Base-by-base conservation (phyloP, 2,888 invertebrate species). In the Drosophila engyochracea region DNA sequence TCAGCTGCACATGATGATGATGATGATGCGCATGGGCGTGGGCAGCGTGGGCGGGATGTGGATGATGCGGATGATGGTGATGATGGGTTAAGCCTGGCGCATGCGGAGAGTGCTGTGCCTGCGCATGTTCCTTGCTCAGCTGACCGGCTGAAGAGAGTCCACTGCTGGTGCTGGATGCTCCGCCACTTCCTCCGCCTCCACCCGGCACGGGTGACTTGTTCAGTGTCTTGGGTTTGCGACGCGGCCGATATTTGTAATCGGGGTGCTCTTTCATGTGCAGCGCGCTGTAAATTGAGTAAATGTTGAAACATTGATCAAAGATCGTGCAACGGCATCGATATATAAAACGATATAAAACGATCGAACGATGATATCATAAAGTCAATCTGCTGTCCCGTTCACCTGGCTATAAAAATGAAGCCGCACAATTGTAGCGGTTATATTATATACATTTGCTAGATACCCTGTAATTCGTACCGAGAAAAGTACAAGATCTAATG, bases 211-310 rank as follows among this genome's bases (percentile, higher is more conserved):
- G 93, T 0, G 94, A 93, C 88, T 97, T 97, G 78, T 97, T 95
- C 19, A 97, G 94, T 0, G 97, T 96, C 93, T 97, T 97, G 6
- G 97, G 97, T 93, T 98, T 97, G 90, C 97, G 94, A 64, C 97
- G 95, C 16, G 97, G 97, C 53, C 97, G 95, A 94, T 97, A 98
- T 94, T 98, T 98, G 95, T 98, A 98, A 94, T 98, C 97, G 9
- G 97, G 98, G 91, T 97, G 97, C 92, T 98, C 97, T 94, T 97
- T 97, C 97, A 98, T 98, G 95, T 98, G 97, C 16, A 98, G 95
- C 44, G 97, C 97, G 93, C 97, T 98, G 95, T 33, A 91, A 93
- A 81, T 77, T 74, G 76, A 87, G 74, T 76, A 87, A 87, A 87
- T 78, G 79, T 81, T 83, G 82, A 58, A 78, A 74, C 67, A 79